phyloP scores from a whole-genome alignment of 2,113 vertebrate genomes.

The Chunga burmeisteri region DNA sequence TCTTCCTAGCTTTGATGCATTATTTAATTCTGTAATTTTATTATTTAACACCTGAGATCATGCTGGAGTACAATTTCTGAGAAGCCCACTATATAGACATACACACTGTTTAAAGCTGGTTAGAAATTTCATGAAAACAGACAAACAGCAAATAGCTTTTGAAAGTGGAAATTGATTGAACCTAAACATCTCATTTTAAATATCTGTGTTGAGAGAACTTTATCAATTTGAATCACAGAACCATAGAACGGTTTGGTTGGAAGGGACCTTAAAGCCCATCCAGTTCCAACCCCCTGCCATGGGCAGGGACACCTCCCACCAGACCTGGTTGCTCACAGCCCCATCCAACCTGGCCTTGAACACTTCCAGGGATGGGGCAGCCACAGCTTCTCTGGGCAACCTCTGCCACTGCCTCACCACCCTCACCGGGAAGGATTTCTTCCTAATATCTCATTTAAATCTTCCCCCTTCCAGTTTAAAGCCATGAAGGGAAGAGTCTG shows the following conservation, averaged over 20 bases:
- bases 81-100: not conserved
- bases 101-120: not conserved
- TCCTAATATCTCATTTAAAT: no score
- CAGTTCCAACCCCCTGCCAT: no score
- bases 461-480: no score
- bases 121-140: not conserved
- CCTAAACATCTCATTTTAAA: not conserved
- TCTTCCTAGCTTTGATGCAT: not conserved
- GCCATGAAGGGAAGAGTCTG: not conserved
- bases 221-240: not conserved
- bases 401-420: no score
- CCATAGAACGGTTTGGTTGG: no score
- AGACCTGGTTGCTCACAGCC: no score
- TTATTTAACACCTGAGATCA: not conserved
- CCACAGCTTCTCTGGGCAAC: no score
- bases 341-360: no score
- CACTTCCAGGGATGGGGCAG: no score
- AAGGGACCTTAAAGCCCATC: no score
- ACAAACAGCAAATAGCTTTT: not conserved
- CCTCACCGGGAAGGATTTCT: no score
- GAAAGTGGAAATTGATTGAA: not conserved
- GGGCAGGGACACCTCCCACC: no score
- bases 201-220: not conserved
- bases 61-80: not conserved
- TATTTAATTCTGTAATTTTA: not conserved